Evolutionary conservation across 2,797 vertebrate genomes (phyloP).

Genomic region (Lepus townsendii): DNA sequence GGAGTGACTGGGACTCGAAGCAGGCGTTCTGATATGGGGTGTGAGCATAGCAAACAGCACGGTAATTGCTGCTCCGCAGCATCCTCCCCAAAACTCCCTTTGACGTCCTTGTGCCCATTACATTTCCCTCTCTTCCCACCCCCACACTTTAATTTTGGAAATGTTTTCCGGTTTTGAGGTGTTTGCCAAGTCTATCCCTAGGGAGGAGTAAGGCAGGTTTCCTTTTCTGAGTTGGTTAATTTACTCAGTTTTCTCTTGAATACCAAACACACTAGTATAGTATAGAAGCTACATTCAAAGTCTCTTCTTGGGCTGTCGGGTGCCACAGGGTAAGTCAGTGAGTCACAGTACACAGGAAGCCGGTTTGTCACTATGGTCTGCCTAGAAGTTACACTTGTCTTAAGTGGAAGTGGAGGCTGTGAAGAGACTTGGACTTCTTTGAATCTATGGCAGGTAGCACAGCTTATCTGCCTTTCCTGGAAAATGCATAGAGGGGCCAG

Average conservation of each 20-base stretch:
- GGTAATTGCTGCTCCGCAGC: too few species aligned
- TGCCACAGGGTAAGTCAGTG: background rate
- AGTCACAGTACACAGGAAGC: background rate
- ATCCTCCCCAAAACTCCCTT: background rate
- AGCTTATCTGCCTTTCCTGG: conserved; percentile 64
- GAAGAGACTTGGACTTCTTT: conserved; percentile 3
- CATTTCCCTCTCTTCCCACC: background rate
- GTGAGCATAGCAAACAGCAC: too few species aligned
- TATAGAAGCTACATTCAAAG: background rate
- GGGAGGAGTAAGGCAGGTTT: conserved; percentile 9
- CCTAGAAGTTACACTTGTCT: background rate
- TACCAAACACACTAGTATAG: background rate
- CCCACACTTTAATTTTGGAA: background rate
- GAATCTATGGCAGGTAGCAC: background rate
- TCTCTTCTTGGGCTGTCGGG: background rate
- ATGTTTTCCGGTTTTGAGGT: conserved; percentile 5
- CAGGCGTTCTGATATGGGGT: too few species aligned
- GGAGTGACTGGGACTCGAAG: too few species aligned
- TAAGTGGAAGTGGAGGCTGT: conserved; percentile 11
- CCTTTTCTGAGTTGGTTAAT: conserved; percentile 1
- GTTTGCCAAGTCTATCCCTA: conserved; percentile 37
- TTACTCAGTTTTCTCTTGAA: conserved; percentile 48
- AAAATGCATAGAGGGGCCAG: background rate
- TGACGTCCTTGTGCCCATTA: background rate
- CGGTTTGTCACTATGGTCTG: background rate